These are phyloP conservation scores for Brachymystax lenok DNA, from an alignment of 2,797 vertebrate species.

Conservation along the genomic window DNA sequence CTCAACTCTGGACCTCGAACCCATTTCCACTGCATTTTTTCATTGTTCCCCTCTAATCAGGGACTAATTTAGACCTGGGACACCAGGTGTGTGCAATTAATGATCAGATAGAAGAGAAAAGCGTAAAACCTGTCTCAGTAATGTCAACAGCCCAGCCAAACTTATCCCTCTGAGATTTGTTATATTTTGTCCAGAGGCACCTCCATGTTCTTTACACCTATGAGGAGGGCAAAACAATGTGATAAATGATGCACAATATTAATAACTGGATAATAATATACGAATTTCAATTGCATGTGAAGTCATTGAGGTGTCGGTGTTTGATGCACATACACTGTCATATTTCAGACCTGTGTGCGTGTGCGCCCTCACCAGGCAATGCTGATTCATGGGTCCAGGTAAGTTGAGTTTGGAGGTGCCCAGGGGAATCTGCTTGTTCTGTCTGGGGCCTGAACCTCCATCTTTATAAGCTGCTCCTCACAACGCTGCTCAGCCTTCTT, in stretches of 20 bases:
- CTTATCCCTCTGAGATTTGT: conserved; percentile 80
- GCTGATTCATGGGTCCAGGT: conserved; percentile 82
- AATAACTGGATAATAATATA: neutral
- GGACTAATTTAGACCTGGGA: too few species aligned
- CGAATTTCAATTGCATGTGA: neutral
- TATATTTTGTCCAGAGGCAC: conserved; percentile 82
- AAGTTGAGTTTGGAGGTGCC: conserved; percentile 85
- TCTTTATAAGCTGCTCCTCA: conserved; percentile 79
- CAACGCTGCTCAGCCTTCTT: conserved; percentile 76
- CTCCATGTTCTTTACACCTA: conserved; percentile 81
- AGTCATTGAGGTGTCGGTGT: neutral
- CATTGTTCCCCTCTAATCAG: too few species aligned
- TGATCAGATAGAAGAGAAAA: too few species aligned
- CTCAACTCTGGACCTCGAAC: too few species aligned
- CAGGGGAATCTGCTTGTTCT: conserved; percentile 84
- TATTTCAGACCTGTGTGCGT: neutral
- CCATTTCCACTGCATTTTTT: too few species aligned
- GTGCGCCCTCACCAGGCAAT: conserved; percentile 58
- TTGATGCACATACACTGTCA: neutral
- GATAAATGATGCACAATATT: neutral
- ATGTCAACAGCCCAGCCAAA: conserved; percentile 86
- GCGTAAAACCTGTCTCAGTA: conserved; percentile 76
- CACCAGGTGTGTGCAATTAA: too few species aligned
- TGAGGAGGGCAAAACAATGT: neutral
- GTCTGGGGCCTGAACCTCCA: conserved; percentile 84